A percentile compares a stretch with the other conserved stretches of the same genome.
Conservation (phyloP, 2,113 vertebrate genomes). For the Ophiodon elongatus region DNA sequence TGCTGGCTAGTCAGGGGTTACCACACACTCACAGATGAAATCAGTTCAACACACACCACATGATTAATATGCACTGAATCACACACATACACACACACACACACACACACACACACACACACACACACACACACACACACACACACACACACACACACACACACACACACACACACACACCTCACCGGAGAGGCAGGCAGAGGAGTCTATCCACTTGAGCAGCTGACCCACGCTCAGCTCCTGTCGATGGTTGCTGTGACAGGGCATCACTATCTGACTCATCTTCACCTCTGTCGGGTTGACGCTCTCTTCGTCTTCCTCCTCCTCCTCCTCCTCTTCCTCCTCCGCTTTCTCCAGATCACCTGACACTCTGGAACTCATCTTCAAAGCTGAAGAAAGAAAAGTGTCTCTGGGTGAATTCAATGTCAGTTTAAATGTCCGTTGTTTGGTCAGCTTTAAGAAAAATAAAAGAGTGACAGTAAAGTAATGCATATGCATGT, state of each 20-base stretch:
- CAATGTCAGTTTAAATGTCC: neutral
- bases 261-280: slow-evolving; percentile 95
- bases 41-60: neutral
- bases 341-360: slow-evolving; percentile 23
- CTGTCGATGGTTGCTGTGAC: slow-evolving; percentile 90
- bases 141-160: slow-evolving; percentile 23
- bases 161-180: slow-evolving; percentile 7
- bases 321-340: slow-evolving; percentile 62
- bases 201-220: slow-evolving; percentile 97
- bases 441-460: neutral
- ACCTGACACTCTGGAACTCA: slow-evolving; percentile 41
- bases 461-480: neutral
- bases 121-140: neutral
- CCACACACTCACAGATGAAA: slow-evolving; percentile 6
- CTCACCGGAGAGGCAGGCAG: slow-evolving; percentile 92
- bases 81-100: slow-evolving; percentile 17
- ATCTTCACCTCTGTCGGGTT: slow-evolving; percentile 93
- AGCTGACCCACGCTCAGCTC: slow-evolving; percentile 93
- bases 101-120: neutral
- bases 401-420: neutral
- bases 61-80: neutral
- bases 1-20: slow-evolving; percentile 13
- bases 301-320: slow-evolving; percentile 57
- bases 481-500: neutral
- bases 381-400: slow-evolving; percentile 26